Evolutionary conservation across 2,113 vertebrate species (phyloP).

Genomic region (Picathartes gymnocephalus): DNA sequence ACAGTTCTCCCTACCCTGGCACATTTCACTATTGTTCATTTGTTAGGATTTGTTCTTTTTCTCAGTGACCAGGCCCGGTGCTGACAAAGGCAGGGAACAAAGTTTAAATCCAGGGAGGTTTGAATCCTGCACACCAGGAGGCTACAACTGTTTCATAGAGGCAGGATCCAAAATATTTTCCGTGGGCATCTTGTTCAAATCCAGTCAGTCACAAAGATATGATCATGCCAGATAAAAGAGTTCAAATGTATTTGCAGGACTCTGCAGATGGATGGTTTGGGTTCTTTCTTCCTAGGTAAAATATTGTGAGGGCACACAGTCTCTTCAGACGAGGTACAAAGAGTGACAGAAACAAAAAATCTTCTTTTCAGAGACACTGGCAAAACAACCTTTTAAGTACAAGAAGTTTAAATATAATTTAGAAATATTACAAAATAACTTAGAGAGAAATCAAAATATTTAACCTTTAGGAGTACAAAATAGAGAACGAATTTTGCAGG

Average conservation of each 20-base stretch:
- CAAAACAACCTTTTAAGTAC: slow-evolving; percentile 44
- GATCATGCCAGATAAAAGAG: neutral
- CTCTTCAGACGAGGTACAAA: neutral
- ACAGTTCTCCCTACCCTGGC: neutral
- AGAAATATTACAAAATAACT: slow-evolving; percentile 62
- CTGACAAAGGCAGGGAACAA: neutral
- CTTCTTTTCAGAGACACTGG: neutral
- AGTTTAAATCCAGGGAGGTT: neutral
- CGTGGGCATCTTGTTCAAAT: neutral
- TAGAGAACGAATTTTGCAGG: slow-evolving; percentile 69
- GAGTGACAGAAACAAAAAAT: neutral
- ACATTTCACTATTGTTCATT: neutral
- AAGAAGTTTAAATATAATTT: slow-evolving; percentile 64
- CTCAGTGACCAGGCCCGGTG: accelerated
- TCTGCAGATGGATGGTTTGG: neutral
- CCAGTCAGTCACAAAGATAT: neutral
- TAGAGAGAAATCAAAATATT: slow-evolving; percentile 65
- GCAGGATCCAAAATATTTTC: neutral
- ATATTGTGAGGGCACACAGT: neutral
- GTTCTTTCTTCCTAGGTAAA: neutral
- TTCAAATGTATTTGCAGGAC: slow-evolving; percentile 14
- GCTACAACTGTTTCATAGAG: neutral
- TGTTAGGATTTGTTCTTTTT: neutral
- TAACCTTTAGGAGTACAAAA: slow-evolving; percentile 57
- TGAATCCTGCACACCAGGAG: neutral